Conservation (phyloP, 1,140 invertebrate species). For the Dendroctonus ponderosae region DNA sequence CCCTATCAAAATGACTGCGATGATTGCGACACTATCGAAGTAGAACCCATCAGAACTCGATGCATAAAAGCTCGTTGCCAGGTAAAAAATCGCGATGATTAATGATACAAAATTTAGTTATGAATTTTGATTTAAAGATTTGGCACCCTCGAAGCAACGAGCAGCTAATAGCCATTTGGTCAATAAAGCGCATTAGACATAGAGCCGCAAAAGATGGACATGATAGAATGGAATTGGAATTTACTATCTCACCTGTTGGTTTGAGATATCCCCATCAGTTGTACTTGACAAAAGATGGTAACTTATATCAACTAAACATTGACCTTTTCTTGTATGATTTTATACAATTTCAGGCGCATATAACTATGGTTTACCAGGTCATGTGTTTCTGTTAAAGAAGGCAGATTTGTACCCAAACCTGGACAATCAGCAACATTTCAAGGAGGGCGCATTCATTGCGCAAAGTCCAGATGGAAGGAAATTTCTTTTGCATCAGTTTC, state of each 20-base stretch:
- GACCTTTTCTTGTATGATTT: not conserved
- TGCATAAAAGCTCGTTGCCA: constrained; percentile 29
- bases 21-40: constrained; percentile 43
- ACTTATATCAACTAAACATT: constrained; percentile 6
- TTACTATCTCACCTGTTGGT: constrained; percentile 58
- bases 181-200: constrained; percentile 62
- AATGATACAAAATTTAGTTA: not conserved
- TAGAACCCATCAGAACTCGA: not conserved
- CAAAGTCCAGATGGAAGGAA: constrained; percentile 38
- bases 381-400: constrained; percentile 44
- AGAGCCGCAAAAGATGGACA: constrained; percentile 53
- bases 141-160: constrained; percentile 46
- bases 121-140: constrained; percentile 14
- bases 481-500: constrained; percentile 42
- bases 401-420: constrained; percentile 13
- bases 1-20: constrained; percentile 53
- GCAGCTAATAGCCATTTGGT: constrained; percentile 60
- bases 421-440: constrained; percentile 15
- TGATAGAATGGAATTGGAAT: constrained; percentile 61
- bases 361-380: constrained; percentile 46
- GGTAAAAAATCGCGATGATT: constrained; percentile 12
- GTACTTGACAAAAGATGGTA: constrained; percentile 35
- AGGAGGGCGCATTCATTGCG: constrained; percentile 34
- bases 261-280: not conserved
- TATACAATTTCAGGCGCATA: constrained; percentile 29